A percentile compares a stretch with the other conserved stretches of the same genome.
Conservation (phyloP, 2,888 invertebrate genomes). For the Leucozona laternaria region DNA sequence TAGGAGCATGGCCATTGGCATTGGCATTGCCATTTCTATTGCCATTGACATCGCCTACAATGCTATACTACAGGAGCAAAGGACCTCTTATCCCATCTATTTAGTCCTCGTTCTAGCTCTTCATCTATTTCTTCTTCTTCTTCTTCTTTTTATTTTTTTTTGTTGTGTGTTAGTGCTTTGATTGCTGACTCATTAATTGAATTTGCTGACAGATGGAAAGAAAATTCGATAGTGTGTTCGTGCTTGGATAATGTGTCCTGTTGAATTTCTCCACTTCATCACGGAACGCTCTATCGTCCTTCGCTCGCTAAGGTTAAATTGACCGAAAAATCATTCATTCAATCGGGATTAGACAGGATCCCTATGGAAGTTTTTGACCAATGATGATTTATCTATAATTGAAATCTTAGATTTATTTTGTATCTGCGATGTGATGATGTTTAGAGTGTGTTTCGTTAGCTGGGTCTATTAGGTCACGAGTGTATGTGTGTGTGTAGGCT, state of each 20-base stretch:
- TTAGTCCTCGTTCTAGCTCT: slow-evolving; percentile 45
- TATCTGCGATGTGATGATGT: slow-evolving; percentile 49
- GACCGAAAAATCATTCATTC: slow-evolving; percentile 75
- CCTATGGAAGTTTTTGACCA: slow-evolving; percentile 73
- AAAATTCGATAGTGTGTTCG: slow-evolving; percentile 70
- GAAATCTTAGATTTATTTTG: slow-evolving; percentile 74
- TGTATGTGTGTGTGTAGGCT: background rate
- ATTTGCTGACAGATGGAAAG: slow-evolving; percentile 74
- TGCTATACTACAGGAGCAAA: slow-evolving; percentile 23
- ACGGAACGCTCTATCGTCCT: slow-evolving; percentile 45
- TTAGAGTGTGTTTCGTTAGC: slow-evolving; percentile 26
- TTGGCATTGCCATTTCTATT: background rate
- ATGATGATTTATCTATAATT: slow-evolving; percentile 75
- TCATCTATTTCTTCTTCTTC: slow-evolving; percentile 15
- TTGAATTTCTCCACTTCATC: slow-evolving; percentile 74
- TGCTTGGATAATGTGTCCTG: slow-evolving; percentile 73
- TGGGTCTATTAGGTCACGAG: background rate
- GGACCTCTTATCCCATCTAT: slow-evolving; percentile 63
- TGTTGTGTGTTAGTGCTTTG: slow-evolving; percentile 46
- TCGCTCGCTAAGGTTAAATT: slow-evolving; percentile 67
- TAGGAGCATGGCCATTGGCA: background rate
- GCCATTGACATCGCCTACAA: slow-evolving; percentile 35
- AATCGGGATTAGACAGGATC: slow-evolving; percentile 73
- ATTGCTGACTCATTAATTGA: slow-evolving; percentile 75
- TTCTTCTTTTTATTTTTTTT: too few relatives aligned